Percentiles rank a stretch among this genome's conserved stretches.
Conservation (phyloP, 2,113 vertebrate genomes). For the Corydoras sp. region DNA sequence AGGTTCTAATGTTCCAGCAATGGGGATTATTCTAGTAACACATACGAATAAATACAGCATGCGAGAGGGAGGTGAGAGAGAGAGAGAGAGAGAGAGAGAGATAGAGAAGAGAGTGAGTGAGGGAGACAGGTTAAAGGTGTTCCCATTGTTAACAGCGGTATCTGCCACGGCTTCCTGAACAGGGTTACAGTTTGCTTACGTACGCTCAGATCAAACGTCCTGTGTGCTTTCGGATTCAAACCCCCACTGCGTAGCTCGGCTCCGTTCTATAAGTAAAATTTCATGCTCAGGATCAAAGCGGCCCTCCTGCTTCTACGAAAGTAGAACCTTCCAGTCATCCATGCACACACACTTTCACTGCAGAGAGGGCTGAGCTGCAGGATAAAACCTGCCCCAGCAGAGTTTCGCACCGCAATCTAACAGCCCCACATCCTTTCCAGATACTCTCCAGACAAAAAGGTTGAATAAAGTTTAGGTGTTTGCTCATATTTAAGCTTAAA, state of each 20-base stretch:
- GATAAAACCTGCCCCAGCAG: background rate
- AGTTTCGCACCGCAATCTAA: background rate
- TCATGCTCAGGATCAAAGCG: constrained; percentile 23
- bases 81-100: no score
- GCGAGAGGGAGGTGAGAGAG: no score
- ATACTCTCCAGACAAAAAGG: background rate
- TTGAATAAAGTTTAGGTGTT: background rate
- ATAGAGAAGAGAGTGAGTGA: no score
- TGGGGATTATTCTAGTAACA: no score
- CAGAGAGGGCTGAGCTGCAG: background rate
- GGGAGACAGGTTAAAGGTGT: no score
- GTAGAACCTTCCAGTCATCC: background rate
- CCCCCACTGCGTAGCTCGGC: constrained; percentile 4
- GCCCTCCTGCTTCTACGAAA: background rate
- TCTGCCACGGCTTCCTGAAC: background rate
- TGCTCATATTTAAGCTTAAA: no score
- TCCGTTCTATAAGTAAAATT: constrained; percentile 1
- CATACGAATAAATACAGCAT: no score
- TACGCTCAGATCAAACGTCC: background rate
- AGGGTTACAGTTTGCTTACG: background rate
- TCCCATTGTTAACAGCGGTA: no score
- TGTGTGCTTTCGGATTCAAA: background rate
- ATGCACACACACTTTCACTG: background rate
- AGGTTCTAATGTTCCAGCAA: no score
- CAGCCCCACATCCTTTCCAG: background rate